Evolutionary conservation across 2,797 vertebrate genomes (phyloP).

Genomic region (Enteromius paludinosus): DNA sequence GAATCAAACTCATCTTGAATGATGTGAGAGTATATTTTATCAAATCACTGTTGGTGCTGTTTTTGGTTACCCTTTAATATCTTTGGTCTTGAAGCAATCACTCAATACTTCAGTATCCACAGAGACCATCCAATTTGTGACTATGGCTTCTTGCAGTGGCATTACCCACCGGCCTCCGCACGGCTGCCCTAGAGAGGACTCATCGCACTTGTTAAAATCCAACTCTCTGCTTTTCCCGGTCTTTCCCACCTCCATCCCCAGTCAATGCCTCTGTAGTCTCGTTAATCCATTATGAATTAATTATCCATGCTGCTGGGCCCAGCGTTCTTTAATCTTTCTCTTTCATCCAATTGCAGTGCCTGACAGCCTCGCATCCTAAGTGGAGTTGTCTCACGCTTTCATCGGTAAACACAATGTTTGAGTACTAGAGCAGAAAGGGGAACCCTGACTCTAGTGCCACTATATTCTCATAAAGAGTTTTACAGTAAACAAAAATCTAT

Average conservation of each 20-base stretch:
- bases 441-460: constrained; percentile 10
- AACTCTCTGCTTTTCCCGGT: constrained; percentile 20
- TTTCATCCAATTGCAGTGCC: constrained; percentile 60
- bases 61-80: background rate
- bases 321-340: constrained; percentile 61
- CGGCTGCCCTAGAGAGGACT: constrained; percentile 39
- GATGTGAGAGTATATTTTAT: background rate
- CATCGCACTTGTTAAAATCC: constrained; percentile 20
- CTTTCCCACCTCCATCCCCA: constrained; percentile 40
- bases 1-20: background rate
- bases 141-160: constrained; percentile 6
- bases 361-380: constrained; percentile 46
- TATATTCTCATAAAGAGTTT: background rate
- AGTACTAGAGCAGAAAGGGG: constrained; percentile 10
- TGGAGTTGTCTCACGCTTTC: constrained; percentile 32
- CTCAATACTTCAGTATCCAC: constrained; percentile 1
- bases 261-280: constrained; percentile 41
- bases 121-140: constrained; percentile 42
- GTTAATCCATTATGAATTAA: constrained; percentile 61
- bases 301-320: constrained; percentile 53
- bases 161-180: constrained; percentile 1
- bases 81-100: background rate
- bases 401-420: constrained; percentile 14
- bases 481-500: background rate
- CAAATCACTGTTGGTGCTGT: background rate